Conservation (phyloP, 2,113 vertebrate genomes). For the Dasyornis broadbenti region DNA sequence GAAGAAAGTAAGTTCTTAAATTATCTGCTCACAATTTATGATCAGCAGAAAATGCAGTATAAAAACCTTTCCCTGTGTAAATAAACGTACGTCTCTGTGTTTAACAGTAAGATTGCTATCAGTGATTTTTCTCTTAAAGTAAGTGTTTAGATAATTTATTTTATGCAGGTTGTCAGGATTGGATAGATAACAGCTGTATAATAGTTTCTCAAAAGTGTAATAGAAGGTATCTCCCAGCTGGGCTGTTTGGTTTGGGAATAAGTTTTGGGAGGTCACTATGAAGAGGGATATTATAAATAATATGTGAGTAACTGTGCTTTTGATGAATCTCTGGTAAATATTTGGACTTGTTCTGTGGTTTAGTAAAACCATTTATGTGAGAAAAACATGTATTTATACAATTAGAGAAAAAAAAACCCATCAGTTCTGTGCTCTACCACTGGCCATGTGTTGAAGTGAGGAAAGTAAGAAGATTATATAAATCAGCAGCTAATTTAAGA, state of each 20-base stretch:
- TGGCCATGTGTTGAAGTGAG: background rate
- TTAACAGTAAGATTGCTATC: background rate
- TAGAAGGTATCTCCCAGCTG: background rate
- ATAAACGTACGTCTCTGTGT: background rate
- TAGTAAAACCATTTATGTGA: background rate
- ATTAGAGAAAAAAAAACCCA: background rate
- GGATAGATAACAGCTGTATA: constrained; percentile 18
- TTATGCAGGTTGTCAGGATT: background rate
- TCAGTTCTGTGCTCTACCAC: background rate
- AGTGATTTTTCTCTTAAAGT: constrained; percentile 18
- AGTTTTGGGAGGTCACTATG: background rate
- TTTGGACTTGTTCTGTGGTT: background rate
- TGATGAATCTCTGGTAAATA: constrained; percentile 1
- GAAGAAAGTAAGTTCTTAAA: background rate
- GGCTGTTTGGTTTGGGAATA: background rate
- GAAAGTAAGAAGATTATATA: background rate
- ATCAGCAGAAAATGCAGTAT: background rate
- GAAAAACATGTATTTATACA: background rate
- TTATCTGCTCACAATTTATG: background rate
- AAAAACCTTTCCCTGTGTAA: background rate
- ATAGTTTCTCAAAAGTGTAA: background rate
- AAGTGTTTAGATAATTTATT: constrained; percentile 33
- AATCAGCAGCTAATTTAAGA: background rate
- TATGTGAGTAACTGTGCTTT: background rate
- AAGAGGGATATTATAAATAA: background rate